phyloP scores from a whole-genome alignment of 1,140 invertebrate species.

The Odontomachus brunneus region DNA sequence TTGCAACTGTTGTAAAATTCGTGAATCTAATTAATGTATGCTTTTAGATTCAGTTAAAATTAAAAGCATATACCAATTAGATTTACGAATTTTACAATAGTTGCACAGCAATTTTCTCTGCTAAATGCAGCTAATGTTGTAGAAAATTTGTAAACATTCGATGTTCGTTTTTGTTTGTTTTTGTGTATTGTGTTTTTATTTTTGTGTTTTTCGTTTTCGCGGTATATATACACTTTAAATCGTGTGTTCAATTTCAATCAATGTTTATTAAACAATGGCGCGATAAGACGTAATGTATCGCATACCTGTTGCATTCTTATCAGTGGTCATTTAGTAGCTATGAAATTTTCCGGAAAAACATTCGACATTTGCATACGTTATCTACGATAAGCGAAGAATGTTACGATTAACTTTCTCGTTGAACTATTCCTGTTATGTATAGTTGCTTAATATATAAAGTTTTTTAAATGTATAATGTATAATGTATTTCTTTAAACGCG shows the following conservation, averaged over 20 bases:
- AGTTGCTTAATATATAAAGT: too few relatives aligned
- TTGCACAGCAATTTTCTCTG: too few relatives aligned
- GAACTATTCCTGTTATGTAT: too few relatives aligned
- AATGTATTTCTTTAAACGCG: too few relatives aligned
- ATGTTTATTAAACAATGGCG: neutral
- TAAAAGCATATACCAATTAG: too few relatives aligned
- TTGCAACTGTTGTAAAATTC: too few relatives aligned
- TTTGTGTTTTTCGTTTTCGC: neutral
- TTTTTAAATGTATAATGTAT: too few relatives aligned
- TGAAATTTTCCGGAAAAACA: constrained; percentile 17
- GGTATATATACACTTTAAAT: neutral
- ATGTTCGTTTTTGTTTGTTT: neutral
- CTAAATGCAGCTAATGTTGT: too few relatives aligned
- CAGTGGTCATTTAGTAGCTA: neutral
- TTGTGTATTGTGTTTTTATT: too few relatives aligned
- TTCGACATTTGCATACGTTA: neutral
- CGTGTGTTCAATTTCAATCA: neutral
- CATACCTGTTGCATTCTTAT: neutral
- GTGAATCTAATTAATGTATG: too few relatives aligned
- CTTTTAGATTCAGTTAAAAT: too few relatives aligned
- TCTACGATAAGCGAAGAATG: neutral
- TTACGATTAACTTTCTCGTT: neutral
- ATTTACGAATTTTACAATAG: too few relatives aligned
- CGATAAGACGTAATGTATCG: constrained; percentile 1
- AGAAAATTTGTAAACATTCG: neutral